Evolutionary conservation across 1,140 invertebrate genomes (phyloP).

Genomic region (Hypothenemus hampei): DNA sequence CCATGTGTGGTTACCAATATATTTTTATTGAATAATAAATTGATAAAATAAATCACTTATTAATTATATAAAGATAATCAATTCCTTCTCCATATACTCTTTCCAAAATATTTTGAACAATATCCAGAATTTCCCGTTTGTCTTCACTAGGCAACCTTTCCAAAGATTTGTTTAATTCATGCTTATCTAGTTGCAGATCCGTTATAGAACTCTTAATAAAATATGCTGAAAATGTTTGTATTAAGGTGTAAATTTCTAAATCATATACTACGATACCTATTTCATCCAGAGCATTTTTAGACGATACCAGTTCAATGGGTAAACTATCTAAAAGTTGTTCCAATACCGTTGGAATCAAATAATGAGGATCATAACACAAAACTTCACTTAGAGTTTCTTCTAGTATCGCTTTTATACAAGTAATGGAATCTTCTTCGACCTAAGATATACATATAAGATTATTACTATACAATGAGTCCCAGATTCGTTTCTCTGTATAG

Average conservation of each 20-base stretch:
- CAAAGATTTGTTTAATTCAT: conserved; percentile 20
- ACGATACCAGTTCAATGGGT: conserved; percentile 20
- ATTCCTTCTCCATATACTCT: conserved; percentile 34
- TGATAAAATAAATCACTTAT: too few species aligned
- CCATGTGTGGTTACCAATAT: too few species aligned
- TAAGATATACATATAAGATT: background rate
- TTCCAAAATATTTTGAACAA: conserved; percentile 33
- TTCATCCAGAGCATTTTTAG: conserved; percentile 13
- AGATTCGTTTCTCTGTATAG: too few species aligned
- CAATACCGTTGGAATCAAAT: conserved; percentile 28
- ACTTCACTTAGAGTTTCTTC: conserved; percentile 31
- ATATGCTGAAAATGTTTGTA: conserved; percentile 2
- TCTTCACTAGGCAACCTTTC: conserved; percentile 21
- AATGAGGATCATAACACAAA: conserved; percentile 20
- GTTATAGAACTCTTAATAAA: conserved; percentile 16
- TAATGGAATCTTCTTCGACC: conserved; percentile 19
- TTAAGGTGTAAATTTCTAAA: background rate
- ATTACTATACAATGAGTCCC: background rate
- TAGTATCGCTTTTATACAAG: conserved; percentile 27
- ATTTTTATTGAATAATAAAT: too few species aligned
- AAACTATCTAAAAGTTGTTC: conserved; percentile 25
- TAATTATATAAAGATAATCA: conserved; percentile 31
- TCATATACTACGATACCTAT: conserved; percentile 10
- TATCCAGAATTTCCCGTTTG: conserved; percentile 22
- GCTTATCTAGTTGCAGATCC: conserved; percentile 22